Evolutionary conservation across 2,888 invertebrate genomes (phyloP).

Genomic region (Malachius bipustulatus): DNA sequence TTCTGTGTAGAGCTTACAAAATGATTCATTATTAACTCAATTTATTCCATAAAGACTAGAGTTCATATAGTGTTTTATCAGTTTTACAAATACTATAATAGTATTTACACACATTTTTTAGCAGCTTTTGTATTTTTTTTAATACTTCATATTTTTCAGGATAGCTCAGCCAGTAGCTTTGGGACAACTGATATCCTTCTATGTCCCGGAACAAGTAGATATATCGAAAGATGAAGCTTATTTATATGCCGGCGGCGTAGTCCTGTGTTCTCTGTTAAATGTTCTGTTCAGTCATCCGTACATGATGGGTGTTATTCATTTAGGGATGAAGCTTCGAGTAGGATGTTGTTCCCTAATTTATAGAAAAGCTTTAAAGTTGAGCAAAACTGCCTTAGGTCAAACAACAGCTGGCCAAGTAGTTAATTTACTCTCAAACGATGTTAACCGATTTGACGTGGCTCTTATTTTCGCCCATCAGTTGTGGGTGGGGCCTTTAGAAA

Average conservation of each 20-base stretch:
- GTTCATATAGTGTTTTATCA: too few species aligned
- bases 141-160: conserved; percentile 20
- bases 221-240: conserved; percentile 51
- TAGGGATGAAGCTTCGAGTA: conserved; percentile 77
- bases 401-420: conserved; percentile 69
- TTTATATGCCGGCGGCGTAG: conserved; percentile 63
- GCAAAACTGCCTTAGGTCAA: conserved; percentile 60
- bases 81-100: conserved; percentile 3
- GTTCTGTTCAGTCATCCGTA: conserved; percentile 82
- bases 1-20: too few species aligned
- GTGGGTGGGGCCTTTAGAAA: conserved; percentile 72
- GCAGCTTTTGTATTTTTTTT: conserved; percentile 1
- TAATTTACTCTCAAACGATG: conserved; percentile 92
- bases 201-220: conserved; percentile 37
- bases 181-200: conserved; percentile 51
- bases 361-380: conserved; percentile 46
- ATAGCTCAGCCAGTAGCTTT: conserved; percentile 42
- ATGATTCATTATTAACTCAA: too few species aligned
- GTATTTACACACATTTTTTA: conserved; percentile 1
- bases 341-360: conserved; percentile 78
- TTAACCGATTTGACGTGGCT: conserved; percentile 78
- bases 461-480: conserved; percentile 70
- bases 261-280: conserved; percentile 61
- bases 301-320: conserved; percentile 75
- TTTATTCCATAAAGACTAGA: too few species aligned